A percentile compares a stretch with the other conserved stretches of the same genome.
phyloP scores from a whole-genome alignment of 2,888 invertebrate species.

The Ctena decussata region DNA sequence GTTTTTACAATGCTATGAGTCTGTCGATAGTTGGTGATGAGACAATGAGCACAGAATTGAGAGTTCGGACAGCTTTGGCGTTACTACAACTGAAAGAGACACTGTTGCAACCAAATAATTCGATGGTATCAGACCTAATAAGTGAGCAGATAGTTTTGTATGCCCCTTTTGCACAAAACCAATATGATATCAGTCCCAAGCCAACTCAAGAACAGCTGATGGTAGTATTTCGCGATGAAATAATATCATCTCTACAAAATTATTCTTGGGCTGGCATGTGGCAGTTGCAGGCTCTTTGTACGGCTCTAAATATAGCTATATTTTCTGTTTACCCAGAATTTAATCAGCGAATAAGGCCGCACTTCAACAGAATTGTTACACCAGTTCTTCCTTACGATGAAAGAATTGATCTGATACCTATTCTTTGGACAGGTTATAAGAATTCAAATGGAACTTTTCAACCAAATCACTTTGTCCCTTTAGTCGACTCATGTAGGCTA shows the following conservation, averaged over 20 bases:
- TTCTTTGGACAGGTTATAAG: slow-evolving; percentile 20
- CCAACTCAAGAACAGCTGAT: background rate
- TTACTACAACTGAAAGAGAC: slow-evolving; percentile 3
- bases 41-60: slow-evolving; percentile 24
- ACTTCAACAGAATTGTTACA: slow-evolving; percentile 1
- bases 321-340: slow-evolving; percentile 28
- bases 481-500: too few relatives aligned
- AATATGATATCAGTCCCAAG: background rate
- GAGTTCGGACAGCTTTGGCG: slow-evolving; percentile 24
- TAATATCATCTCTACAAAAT: slow-evolving; percentile 2
- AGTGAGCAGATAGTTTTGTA: slow-evolving; percentile 11
- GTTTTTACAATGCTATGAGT: slow-evolving; percentile 41
- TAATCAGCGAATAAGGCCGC: slow-evolving; percentile 1
- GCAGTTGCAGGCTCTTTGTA: slow-evolving; percentile 23
- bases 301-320: slow-evolving; percentile 15
- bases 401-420: slow-evolving; percentile 7
- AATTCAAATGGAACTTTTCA: background rate
- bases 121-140: background rate
- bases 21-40: slow-evolving; percentile 29
- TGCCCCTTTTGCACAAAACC: slow-evolving; percentile 2
- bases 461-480: slow-evolving; percentile 32
- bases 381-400: background rate
- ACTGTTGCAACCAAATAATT: background rate
- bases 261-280: slow-evolving; percentile 29
- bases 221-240: slow-evolving; percentile 23